Evolutionary conservation across 2,888 invertebrate species (phyloP).

Genomic region (Lithodes maja): DNA sequence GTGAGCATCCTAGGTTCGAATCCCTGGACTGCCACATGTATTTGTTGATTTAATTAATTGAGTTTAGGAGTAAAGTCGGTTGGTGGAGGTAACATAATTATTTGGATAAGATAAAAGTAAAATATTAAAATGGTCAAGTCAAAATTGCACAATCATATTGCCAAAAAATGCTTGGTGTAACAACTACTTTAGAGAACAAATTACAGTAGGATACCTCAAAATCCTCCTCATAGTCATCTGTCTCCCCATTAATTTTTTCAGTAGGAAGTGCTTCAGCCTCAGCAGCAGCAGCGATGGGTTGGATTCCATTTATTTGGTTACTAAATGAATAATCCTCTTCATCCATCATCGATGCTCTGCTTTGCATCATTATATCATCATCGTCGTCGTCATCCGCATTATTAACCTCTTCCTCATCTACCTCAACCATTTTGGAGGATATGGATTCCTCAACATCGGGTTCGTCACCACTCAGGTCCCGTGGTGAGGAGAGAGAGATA

Average conservation of each 20-base stretch:
- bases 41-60: too few species aligned
- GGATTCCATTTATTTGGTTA: not conserved
- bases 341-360: not conserved
- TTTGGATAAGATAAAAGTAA: too few species aligned
- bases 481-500: slow-evolving; percentile 65
- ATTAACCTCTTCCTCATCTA: slow-evolving; percentile 61
- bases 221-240: slow-evolving; percentile 76
- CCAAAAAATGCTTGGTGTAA: not conserved
- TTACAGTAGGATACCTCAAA: slow-evolving; percentile 75
- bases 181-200: not conserved
- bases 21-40: too few species aligned
- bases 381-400: slow-evolving; percentile 26
- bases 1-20: too few species aligned
- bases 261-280: not conserved
- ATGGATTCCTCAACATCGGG: slow-evolving; percentile 69
- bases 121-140: too few species aligned
- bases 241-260: slow-evolving; percentile 60
- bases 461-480: slow-evolving; percentile 65
- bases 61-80: too few species aligned
- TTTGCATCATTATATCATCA: slow-evolving; percentile 1
- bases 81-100: too few species aligned
- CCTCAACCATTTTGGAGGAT: slow-evolving; percentile 68
- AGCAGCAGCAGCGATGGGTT: not conserved
- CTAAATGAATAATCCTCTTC: slow-evolving; percentile 22
- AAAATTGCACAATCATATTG: too few species aligned